Evolutionary conservation across 2,797 vertebrate species (phyloP).

Genomic region (Syngnathus rostellatus): DNA sequence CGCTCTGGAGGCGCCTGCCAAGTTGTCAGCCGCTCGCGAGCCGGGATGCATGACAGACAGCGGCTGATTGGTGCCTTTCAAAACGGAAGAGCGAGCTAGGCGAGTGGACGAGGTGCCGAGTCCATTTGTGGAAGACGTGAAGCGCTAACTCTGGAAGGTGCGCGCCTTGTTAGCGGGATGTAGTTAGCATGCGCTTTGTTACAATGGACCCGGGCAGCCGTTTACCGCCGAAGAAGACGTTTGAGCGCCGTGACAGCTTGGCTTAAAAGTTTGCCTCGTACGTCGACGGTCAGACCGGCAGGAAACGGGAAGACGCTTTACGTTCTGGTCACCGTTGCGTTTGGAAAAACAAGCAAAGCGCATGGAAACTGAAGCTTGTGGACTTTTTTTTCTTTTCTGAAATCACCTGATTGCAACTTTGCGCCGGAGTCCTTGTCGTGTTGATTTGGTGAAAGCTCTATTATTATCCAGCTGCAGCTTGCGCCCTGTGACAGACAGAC

Average conservation of each 20-base stretch:
- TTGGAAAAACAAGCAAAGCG: too few relatives aligned
- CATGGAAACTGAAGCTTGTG: too few relatives aligned
- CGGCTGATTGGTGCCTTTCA: conserved; percentile 76
- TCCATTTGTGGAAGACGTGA: conserved; percentile 76
- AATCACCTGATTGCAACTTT: too few relatives aligned
- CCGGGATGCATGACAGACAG: conserved; percentile 74
- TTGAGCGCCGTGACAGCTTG: conserved; percentile 11
- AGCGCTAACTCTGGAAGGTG: conserved; percentile 75
- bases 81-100: conserved; percentile 57
- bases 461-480: too few relatives aligned
- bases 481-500: too few relatives aligned
- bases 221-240: conserved; percentile 48
- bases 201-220: conserved; percentile 57
- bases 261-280: background rate
- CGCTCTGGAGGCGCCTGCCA: conserved; percentile 70
- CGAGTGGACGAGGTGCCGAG: conserved; percentile 65
- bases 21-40: conserved; percentile 65
- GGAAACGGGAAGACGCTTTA: background rate
- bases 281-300: background rate
- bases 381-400: too few relatives aligned
- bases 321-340: background rate
- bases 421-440: too few relatives aligned
- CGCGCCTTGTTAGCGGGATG: conserved; percentile 68
- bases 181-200: conserved; percentile 66
- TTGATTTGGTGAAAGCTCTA: too few relatives aligned